Base-by-base conservation (phyloP, 2,797 vertebrate species). In the Phalloptychus januarius region DNA sequence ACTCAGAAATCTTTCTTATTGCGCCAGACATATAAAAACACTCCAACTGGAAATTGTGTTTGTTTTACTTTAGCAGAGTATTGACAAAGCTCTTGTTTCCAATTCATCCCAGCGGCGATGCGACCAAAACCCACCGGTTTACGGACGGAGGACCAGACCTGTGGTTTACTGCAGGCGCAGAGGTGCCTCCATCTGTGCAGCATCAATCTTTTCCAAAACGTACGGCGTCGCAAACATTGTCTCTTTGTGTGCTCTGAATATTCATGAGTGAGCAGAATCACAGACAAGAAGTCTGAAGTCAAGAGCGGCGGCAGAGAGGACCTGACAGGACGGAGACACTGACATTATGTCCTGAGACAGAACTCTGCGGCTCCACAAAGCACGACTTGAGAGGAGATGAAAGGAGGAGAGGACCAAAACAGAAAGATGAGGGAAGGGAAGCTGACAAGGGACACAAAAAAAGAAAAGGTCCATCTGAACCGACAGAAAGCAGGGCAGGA, bases 131-230 rank as follows among this genome's bases (percentile, higher is more conserved):
- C n/a, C n/a, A n/a, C n/a, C 81, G 86, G 89, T 83, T 54, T 75
- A 85, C 36, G 54, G 87, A 87, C 88, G 79, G 87, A 84, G 81
- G 79, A 83, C 75, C 80, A 86, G 83, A 72, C 69, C 82, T 83
- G 76, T 82, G 77, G 52, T 78, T 18, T 36, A 76, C 81, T 76
- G 58, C 71, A 82, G 72, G 75, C 84, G 40, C 83, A 87, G 84
- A 76, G 80, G 85, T 75, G 69, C 54, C 77, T 87, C 89, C 88
- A 78, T 89, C 87, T 88, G 84, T 75, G 86, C 79, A 74, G 67
- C 73, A 73, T 69, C 81, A 1, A 69, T 86, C 50, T 76, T 56
- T 50, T 79, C 52, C 18, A 76, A 72, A 69, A 71, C 4, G 7
- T 36, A 23, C 58, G 1, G 18, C 16, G 61, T 36, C n/a, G 16